Evolutionary conservation across 2,797 vertebrate species (phyloP).

Genomic region (Pagetopsis macropterus): DNA sequence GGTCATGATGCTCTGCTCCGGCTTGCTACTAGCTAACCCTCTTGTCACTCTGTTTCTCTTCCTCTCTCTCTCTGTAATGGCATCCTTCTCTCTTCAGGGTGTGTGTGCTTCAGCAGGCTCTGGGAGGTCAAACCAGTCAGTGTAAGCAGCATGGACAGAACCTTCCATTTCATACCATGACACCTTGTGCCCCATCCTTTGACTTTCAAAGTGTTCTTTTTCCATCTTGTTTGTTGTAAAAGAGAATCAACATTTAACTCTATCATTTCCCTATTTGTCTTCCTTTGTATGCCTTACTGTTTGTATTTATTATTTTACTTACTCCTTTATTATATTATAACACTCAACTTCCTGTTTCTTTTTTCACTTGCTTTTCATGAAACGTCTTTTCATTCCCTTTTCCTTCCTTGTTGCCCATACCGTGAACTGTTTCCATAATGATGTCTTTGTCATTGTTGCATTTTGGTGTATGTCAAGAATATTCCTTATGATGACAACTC

Average conservation of each 20-base stretch:
- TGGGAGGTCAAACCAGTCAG: slow-evolving; percentile 69
- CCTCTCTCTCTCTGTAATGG: slow-evolving; percentile 58
- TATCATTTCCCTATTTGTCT: not conserved
- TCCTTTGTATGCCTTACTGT: slow-evolving; percentile 2
- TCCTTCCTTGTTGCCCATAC: slow-evolving; percentile 6
- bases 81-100: slow-evolving; percentile 60
- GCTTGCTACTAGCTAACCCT: slow-evolving; percentile 58
- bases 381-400: not conserved
- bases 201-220: slow-evolving; percentile 5
- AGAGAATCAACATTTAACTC: not conserved
- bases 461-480: not conserved
- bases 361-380: not conserved
- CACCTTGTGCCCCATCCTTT: not conserved
- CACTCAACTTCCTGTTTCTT: not conserved
- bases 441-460: not conserved
- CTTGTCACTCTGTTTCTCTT: slow-evolving; percentile 77
- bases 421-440: not conserved
- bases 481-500: not conserved
- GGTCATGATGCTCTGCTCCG: slow-evolving; percentile 10
- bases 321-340: no score
- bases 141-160: slow-evolving; percentile 63
- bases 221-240: not conserved
- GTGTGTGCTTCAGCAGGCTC: slow-evolving; percentile 63
- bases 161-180: slow-evolving; percentile 45
- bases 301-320: slow-evolving; percentile 31